These are phyloP conservation scores for Rallus crepitans DNA, from an alignment of 2,797 vertebrate genomes.

Conservation along the genomic window DNA sequence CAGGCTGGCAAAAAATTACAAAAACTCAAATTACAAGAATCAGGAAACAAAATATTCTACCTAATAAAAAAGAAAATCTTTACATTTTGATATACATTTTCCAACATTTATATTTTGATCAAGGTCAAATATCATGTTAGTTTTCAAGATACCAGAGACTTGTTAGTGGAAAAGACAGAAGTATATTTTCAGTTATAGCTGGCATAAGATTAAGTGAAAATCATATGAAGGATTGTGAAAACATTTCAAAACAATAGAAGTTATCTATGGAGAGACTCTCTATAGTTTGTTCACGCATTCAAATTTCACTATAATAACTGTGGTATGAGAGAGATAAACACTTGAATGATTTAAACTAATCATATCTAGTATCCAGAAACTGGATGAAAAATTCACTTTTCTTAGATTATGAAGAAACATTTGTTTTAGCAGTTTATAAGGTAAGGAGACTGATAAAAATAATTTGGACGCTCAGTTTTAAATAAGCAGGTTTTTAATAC, in stretches of 20 bases:
- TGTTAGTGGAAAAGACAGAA: not conserved
- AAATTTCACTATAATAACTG: not conserved
- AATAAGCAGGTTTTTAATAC: not conserved
- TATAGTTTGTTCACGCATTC: not conserved
- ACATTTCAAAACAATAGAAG: not conserved
- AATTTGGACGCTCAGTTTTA: not conserved
- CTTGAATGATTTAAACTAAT: not conserved
- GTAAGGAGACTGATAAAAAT: not conserved
- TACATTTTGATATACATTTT: not conserved
- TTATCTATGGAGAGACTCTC: not conserved
- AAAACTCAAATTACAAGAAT: not conserved
- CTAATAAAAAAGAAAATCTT: not conserved
- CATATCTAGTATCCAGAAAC: not conserved
- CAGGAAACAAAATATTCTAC: not conserved
- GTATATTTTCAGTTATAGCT: not conserved
- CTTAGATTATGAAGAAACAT: not conserved
- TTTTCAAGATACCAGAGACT: not conserved
- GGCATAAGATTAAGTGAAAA: not conserved
- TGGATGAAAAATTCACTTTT: not conserved
- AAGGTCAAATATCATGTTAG: not conserved
- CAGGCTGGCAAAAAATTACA: not conserved
- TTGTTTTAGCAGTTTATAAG: not conserved
- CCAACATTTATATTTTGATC: not conserved
- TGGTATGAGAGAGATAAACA: not conserved
- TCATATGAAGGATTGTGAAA: not conserved